Base-by-base conservation (phyloP, 2,888 invertebrate species). In the Parochlus steinenii region DNA sequence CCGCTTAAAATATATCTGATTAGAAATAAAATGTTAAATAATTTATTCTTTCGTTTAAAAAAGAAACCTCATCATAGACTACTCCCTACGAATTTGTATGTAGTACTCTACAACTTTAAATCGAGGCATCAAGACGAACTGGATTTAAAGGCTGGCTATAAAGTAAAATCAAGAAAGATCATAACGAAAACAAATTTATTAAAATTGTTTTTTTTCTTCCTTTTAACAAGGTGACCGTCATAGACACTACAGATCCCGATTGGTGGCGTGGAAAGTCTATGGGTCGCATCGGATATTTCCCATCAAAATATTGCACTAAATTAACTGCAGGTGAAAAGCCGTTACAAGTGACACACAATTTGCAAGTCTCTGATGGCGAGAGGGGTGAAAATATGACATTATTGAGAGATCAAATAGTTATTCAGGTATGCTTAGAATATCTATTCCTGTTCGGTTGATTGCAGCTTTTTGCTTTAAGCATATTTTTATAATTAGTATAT, bases 231-330 rank as follows among this genome's bases (percentile, higher is more conserved):
- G 82, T 93, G 35, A 89, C 85, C 8, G 89, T 92, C 39, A 85
- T 87, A 45, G 93, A 93, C 54, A 89, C 86, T 29, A 77, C 89
- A 0, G 92, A 93, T 58, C 81, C 83, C 8, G 90, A 92, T 52
- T 93, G 92, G 93, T 93, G 92, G 92, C 87, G 89, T 63, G 93
- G 92, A 30, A 90, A 89, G 56, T 86, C 86, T 50, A 65, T 89
- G 41, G 90, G 92, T 18, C 74, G 81, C 48, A 71, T 81, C 32
- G 93, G 93, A 8, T 92, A 80, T 61, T 92, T 93, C 53, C 93
- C 93, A 4, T 89, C 90, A 17, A 89, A 89, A 50, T 93, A 93
- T 53, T 90, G 92, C 45, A 83, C 86, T 40, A 80, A 83, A 49
- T 62, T 93, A 38, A 81, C 85, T 51, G 78, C 86, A 25, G 89